These are phyloP conservation scores for Drosophila merina DNA, from an alignment of 2,888 invertebrate species.

Conservation along the genomic window DNA sequence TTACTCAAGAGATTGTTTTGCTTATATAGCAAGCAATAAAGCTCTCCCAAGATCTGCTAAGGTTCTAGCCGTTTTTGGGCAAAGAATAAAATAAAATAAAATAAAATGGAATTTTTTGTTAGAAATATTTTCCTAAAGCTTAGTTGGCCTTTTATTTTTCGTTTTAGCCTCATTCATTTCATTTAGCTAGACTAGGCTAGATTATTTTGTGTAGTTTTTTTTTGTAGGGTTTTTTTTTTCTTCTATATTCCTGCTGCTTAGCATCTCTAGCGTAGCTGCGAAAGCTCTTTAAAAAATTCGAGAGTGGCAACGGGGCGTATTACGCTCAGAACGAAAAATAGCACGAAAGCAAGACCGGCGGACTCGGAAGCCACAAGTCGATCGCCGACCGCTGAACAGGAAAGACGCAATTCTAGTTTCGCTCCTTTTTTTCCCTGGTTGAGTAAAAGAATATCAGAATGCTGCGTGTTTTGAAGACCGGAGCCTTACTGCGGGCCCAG, in stretches of 20 bases:
- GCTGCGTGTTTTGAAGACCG: slow-evolving; percentile 74
- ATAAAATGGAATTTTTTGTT: neutral
- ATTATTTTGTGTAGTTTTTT: no score
- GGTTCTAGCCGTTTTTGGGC: neutral
- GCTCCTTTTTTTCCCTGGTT: neutral
- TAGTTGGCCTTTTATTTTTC: neutral
- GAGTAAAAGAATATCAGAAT: slow-evolving; percentile 50
- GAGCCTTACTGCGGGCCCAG: slow-evolving; percentile 57
- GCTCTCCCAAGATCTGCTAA: neutral
- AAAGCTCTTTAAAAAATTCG: slow-evolving; percentile 30
- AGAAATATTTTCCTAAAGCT: neutral
- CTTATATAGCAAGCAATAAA: no score
- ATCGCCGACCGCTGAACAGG: slow-evolving; percentile 37
- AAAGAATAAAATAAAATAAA: neutral
- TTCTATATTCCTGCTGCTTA: neutral
- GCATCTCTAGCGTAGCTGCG: slow-evolving; percentile 21
- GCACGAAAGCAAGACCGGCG: no score
- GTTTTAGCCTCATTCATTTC: neutral
- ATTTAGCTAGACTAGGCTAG: no score
- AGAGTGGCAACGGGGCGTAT: slow-evolving; percentile 25
- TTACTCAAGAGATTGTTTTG: slow-evolving; percentile 11
- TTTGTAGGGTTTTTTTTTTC: neutral
- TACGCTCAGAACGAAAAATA: slow-evolving; percentile 16
- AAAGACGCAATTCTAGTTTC: slow-evolving; percentile 36
- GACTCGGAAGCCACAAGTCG: slow-evolving; percentile 19